Conservation (phyloP, 53 echinoderm and acorn worm species). For the Apostichopus leukothele region DNA sequence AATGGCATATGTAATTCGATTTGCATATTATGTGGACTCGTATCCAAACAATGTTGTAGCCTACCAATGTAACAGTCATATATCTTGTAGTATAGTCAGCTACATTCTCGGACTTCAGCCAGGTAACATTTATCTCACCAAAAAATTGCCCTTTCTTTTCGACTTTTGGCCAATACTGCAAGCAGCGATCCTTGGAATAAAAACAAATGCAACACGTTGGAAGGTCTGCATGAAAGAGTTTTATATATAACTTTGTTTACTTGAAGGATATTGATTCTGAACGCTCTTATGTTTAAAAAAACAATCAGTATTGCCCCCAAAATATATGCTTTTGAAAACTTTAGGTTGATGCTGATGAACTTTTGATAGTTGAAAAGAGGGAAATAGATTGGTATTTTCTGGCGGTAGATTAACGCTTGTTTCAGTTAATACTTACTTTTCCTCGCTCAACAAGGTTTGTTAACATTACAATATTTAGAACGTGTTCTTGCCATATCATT, state of each 20-base stretch:
- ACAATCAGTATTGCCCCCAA: not conserved
- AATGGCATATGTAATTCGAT: not conserved
- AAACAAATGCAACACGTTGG: not conserved
- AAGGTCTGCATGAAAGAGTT: not conserved
- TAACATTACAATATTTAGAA: not conserved
- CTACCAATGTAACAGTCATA: not conserved
- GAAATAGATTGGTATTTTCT: too few relatives aligned
- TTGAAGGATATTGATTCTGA: not conserved
- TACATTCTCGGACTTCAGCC: not conserved
- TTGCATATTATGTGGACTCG: too few relatives aligned
- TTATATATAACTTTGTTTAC: not conserved
- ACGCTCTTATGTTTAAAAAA: too few relatives aligned
- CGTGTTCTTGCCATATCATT: conserved; percentile 6
- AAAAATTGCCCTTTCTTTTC: not conserved
- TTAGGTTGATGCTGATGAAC: not conserved
- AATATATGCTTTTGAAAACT: not conserved
- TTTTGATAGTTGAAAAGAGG: too few relatives aligned
- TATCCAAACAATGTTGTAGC: not conserved
- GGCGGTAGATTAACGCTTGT: too few relatives aligned
- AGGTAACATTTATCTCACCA: not conserved
- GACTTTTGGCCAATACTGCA: not conserved
- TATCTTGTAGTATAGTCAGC: not conserved
- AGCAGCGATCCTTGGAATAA: not conserved
- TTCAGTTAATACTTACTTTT: not conserved
- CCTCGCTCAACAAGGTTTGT: not conserved